phyloP scores from a whole-genome alignment of 2,888 invertebrate genomes.

The Melanostoma scalare region DNA sequence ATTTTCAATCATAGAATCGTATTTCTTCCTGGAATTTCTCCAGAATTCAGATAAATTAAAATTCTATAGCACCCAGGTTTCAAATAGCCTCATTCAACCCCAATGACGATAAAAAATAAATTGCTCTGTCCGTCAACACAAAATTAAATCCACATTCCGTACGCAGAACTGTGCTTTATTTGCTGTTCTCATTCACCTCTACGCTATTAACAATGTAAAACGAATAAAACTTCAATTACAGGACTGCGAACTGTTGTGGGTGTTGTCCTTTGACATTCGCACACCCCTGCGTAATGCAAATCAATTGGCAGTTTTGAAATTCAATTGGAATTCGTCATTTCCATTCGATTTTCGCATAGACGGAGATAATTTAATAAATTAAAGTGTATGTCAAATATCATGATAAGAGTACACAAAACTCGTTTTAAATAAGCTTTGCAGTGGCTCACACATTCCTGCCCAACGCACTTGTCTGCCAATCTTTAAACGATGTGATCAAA shows the following conservation, averaged over 20 bases:
- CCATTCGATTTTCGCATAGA: conserved; percentile 50
- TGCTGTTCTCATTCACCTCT: background rate
- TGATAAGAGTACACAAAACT: conserved; percentile 10
- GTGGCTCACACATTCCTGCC: too few species aligned
- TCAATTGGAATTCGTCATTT: conserved; percentile 63
- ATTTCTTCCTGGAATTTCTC: conserved; percentile 13
- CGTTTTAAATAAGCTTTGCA: too few species aligned
- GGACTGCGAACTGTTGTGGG: conserved; percentile 22
- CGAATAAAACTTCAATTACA: conserved; percentile 54
- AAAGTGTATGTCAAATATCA: conserved; percentile 56
- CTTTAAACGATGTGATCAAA: conserved; percentile 44
- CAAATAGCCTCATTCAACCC: conserved; percentile 12
- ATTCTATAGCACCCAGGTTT: background rate
- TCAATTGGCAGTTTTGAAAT: conserved; percentile 58
- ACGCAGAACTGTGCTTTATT: conserved; percentile 22
- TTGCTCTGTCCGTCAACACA: conserved; percentile 20
- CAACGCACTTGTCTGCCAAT: too few species aligned
- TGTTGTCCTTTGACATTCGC: conserved; percentile 34
- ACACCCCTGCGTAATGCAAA: conserved; percentile 31
- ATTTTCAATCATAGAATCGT: background rate
- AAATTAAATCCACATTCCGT: conserved; percentile 57
- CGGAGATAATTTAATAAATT: conserved; percentile 65
- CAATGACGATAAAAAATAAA: conserved; percentile 1
- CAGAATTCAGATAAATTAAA: background rate
- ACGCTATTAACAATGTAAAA: conserved; percentile 39